These are phyloP conservation scores for Anguilla pacifica DNA, from an alignment of 2,797 vertebrate species.

Conservation along the genomic window DNA sequence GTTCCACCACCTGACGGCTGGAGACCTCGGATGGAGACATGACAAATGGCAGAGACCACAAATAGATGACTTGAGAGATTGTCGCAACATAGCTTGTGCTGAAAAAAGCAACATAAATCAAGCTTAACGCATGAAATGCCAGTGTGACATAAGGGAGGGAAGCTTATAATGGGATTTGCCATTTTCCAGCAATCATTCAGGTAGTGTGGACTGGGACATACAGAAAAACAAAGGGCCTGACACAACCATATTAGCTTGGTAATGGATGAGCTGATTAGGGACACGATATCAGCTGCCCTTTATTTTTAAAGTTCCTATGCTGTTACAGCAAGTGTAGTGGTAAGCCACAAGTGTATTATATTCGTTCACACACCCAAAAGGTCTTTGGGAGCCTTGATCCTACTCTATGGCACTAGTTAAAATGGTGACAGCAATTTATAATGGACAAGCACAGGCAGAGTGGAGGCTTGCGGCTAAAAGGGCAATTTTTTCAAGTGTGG, in stretches of 20 bases:
- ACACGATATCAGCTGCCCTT: not conserved
- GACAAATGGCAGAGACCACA: not conserved
- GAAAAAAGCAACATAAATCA: constrained; percentile 22
- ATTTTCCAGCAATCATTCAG: constrained; percentile 17
- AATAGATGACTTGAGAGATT: constrained; percentile 3
- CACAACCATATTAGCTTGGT: not conserved
- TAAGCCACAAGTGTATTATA: not conserved
- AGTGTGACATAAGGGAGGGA: not conserved
- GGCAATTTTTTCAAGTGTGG: not conserved
- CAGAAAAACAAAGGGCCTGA: constrained; percentile 13
- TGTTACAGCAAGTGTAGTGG: not conserved
- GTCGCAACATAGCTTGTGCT: not conserved
- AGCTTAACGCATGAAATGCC: constrained; percentile 19
- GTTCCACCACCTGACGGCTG: constrained; percentile 5
- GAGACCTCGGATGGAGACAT: not conserved
- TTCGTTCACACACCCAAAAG: not conserved
- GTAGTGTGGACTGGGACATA: constrained; percentile 14
- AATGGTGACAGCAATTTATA: not conserved
- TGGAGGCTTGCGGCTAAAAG: constrained; percentile 33
- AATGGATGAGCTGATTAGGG: not conserved
- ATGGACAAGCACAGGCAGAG: not conserved
- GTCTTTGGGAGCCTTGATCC: not conserved
- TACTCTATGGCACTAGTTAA: not conserved
- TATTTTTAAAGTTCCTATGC: not conserved
- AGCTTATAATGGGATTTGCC: constrained; percentile 25